These are phyloP conservation scores for Burhinus oedicnemus DNA, from an alignment of 2,113 vertebrate genomes.

Conservation along the genomic window DNA sequence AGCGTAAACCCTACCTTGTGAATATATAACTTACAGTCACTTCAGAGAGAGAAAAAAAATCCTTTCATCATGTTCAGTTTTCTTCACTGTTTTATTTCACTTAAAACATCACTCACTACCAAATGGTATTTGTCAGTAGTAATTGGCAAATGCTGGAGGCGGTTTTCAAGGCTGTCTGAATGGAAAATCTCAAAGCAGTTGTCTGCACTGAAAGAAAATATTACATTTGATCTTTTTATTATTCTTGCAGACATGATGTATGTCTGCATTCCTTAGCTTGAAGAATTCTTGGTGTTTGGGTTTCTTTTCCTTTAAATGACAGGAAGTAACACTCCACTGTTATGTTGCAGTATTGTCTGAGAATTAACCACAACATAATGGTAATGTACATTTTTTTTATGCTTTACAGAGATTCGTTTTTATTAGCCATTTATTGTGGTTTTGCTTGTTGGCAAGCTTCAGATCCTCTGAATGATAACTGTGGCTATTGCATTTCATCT, in stretches of 20 bases:
- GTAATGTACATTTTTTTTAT: neutral
- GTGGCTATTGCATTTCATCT: neutral
- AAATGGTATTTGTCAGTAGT: slow-evolving; percentile 79
- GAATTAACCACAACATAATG: slow-evolving; percentile 54
- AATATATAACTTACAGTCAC: slow-evolving; percentile 65
- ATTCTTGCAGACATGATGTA: slow-evolving; percentile 73
- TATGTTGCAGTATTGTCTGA: slow-evolving; percentile 48
- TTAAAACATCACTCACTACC: slow-evolving; percentile 71
- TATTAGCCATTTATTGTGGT: slow-evolving; percentile 60
- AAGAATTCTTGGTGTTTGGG: slow-evolving; percentile 66
- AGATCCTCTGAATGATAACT: neutral
- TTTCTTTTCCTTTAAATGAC: slow-evolving; percentile 42
- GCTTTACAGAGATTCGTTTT: slow-evolving; percentile 52
- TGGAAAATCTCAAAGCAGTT: slow-evolving; percentile 76
- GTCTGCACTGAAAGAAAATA: slow-evolving; percentile 76
- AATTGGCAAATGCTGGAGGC: slow-evolving; percentile 71
- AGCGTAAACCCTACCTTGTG: slow-evolving; percentile 34
- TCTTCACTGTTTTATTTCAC: slow-evolving; percentile 75
- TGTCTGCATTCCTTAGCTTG: slow-evolving; percentile 75
- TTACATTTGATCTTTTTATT: slow-evolving; percentile 78
- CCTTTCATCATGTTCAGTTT: slow-evolving; percentile 75
- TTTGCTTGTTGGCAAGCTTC: slow-evolving; percentile 23
- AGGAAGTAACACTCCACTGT: slow-evolving; percentile 66
- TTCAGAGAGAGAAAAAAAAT: slow-evolving; percentile 64
- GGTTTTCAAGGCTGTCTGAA: slow-evolving; percentile 66